Percentiles rank a stretch among this genome's conserved stretches.
Conservation (phyloP, 2,888 invertebrate genomes). For the Lithosia quadra region DNA sequence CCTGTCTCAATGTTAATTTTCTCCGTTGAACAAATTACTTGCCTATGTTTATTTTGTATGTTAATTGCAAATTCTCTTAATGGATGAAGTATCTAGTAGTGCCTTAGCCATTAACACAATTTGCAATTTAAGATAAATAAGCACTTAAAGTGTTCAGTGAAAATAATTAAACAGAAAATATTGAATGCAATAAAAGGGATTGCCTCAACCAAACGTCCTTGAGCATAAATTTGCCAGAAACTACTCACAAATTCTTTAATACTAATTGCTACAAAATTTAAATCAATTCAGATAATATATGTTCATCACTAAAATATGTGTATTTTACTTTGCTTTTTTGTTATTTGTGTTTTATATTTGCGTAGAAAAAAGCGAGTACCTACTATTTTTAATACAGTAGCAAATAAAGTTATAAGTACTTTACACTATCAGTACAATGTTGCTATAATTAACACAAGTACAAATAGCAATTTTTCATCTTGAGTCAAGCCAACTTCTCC, state of each 20-base stretch:
- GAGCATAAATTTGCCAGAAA: background rate
- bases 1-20: constrained; percentile 13
- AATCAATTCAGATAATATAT: too few relatives aligned
- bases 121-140: constrained; percentile 19
- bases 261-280: too few relatives aligned
- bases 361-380: too few relatives aligned
- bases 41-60: constrained; percentile 10
- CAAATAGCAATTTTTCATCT: too few relatives aligned
- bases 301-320: too few relatives aligned
- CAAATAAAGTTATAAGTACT: too few relatives aligned
- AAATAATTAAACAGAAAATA: constrained; percentile 3
- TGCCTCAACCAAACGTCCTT: background rate
- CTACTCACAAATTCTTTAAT: background rate
- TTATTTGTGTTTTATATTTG: too few relatives aligned
- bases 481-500: too few relatives aligned
- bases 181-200: background rate
- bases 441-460: too few relatives aligned
- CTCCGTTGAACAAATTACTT: constrained; percentile 10
- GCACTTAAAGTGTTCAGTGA: constrained; percentile 11
- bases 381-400: too few relatives aligned
- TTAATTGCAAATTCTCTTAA: constrained; percentile 14
- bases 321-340: too few relatives aligned
- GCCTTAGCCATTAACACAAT: constrained; percentile 12
- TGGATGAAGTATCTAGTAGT: constrained; percentile 1
- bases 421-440: too few relatives aligned